Conservation (phyloP, 2,888 invertebrate genomes). For the Meganola albula region DNA sequence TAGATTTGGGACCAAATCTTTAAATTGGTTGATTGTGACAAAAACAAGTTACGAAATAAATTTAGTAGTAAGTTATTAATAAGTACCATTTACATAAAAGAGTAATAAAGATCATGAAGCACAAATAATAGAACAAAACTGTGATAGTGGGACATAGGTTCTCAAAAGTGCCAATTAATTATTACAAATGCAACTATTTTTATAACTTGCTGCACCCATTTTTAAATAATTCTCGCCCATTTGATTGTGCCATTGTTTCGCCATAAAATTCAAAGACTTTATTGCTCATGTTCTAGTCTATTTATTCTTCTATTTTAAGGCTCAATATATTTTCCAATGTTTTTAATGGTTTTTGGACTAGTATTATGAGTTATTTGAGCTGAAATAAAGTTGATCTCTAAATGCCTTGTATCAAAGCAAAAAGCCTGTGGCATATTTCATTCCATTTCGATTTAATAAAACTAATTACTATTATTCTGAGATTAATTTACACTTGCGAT, state of each 20-base stretch:
- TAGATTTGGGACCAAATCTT: conserved; percentile 43
- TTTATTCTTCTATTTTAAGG: conserved; percentile 40
- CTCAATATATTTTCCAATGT: conserved; percentile 10
- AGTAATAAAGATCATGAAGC: conserved; percentile 45
- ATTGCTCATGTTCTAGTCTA: conserved; percentile 77
- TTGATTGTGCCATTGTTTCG: conserved; percentile 59
- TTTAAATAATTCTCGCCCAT: conserved; percentile 25
- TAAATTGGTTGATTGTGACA: conserved; percentile 21
- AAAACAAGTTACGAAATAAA: conserved; percentile 16
- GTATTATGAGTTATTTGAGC: conserved; percentile 23
- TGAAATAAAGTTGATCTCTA: conserved; percentile 42
- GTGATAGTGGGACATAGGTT: conserved; percentile 57
- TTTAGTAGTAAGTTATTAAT: conserved; percentile 25
- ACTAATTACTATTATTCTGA: too few relatives aligned
- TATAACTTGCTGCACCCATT: conserved; percentile 23
- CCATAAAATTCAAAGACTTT: conserved; percentile 62
- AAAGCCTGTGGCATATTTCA: too few relatives aligned
- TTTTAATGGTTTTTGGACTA: conserved; percentile 14
- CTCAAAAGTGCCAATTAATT: conserved; percentile 56
- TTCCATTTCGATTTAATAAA: too few relatives aligned
- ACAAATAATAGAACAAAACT: conserved; percentile 58
- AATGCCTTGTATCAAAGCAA: too few relatives aligned
- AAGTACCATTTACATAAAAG: conserved; percentile 31
- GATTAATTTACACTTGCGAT: too few relatives aligned
- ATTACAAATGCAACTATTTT: conserved; percentile 27